Percentiles rank a stretch among this genome's conserved stretches.
These are phyloP conservation scores for Autographa pulchrina DNA, from an alignment of 2,888 invertebrate genomes.

Conservation along the genomic window DNA sequence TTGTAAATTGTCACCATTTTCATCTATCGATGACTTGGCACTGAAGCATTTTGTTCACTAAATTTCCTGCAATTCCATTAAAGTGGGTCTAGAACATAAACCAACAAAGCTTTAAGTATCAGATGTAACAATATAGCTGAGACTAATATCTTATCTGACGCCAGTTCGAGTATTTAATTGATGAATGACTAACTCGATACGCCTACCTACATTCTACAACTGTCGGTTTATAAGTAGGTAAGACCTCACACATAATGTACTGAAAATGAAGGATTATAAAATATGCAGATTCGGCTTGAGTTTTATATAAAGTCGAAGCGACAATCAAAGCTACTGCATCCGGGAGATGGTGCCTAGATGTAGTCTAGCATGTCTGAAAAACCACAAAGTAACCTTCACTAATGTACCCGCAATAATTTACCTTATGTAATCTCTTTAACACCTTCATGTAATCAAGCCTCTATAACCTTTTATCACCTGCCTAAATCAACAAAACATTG, in stretches of 20 bases:
- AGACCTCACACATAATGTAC: neutral
- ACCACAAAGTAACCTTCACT: neutral
- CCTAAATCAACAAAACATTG: conserved; percentile 39
- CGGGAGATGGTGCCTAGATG: too few relatives aligned
- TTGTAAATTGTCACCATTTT: neutral
- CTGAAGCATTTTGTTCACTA: neutral
- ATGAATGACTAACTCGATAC: conserved; percentile 51
- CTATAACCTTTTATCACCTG: conserved; percentile 9
- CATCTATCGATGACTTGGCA: neutral
- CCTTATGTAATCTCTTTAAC: neutral
- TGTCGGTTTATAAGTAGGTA: conserved; percentile 22
- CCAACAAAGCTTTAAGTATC: conserved; percentile 24
- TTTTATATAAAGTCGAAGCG: too few relatives aligned
- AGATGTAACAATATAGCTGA: conserved; percentile 36
- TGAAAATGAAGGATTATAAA: neutral
- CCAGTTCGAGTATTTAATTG: conserved; percentile 45
- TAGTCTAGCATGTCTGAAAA: too few relatives aligned
- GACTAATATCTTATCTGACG: conserved; percentile 38
- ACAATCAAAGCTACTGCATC: too few relatives aligned
- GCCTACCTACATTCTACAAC: conserved; percentile 36
- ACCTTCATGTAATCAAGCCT: neutral
- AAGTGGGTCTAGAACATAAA: neutral
- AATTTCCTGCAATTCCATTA: neutral
- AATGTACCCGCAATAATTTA: neutral
- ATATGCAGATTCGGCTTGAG: too few relatives aligned